phyloP scores from a whole-genome alignment of 2,797 vertebrate species.

The Columba guinea region DNA sequence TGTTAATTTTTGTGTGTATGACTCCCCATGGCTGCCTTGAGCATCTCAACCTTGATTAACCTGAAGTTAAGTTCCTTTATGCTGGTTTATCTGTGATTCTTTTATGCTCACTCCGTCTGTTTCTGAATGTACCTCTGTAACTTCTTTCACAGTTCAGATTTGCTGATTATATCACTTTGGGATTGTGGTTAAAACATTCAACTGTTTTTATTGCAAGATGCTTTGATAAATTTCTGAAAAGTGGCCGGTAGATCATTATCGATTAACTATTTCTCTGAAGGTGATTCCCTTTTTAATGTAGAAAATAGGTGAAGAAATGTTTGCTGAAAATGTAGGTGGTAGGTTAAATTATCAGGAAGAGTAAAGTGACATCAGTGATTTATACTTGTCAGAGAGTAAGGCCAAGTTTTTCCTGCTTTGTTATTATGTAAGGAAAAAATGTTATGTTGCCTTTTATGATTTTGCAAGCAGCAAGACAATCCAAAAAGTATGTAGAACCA shows the following conservation, averaged over 20 bases:
- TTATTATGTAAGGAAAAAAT: background rate
- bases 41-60: slow-evolving; percentile 33
- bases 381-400: background rate
- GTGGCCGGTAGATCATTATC: slow-evolving; percentile 33
- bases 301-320: background rate
- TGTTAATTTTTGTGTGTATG: slow-evolving; percentile 20
- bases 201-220: background rate
- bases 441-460: background rate
- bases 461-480: slow-evolving; percentile 9
- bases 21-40: background rate
- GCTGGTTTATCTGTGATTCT: slow-evolving; percentile 25
- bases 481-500: background rate
- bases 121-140: slow-evolving; percentile 16
- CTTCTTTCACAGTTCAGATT: slow-evolving; percentile 47
- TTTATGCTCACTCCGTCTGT: background rate
- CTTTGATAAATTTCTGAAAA: background rate
- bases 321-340: background rate
- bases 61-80: slow-evolving; percentile 21
- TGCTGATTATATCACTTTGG: slow-evolving; percentile 29
- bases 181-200: slow-evolving; percentile 13
- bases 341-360: background rate
- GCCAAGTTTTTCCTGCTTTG: background rate
- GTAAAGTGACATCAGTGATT: background rate
- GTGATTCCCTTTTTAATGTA: background rate
- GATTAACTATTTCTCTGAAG: slow-evolving; percentile 35